Conservation (phyloP, 2,113 vertebrate genomes). For the Phycodurus eques region DNA sequence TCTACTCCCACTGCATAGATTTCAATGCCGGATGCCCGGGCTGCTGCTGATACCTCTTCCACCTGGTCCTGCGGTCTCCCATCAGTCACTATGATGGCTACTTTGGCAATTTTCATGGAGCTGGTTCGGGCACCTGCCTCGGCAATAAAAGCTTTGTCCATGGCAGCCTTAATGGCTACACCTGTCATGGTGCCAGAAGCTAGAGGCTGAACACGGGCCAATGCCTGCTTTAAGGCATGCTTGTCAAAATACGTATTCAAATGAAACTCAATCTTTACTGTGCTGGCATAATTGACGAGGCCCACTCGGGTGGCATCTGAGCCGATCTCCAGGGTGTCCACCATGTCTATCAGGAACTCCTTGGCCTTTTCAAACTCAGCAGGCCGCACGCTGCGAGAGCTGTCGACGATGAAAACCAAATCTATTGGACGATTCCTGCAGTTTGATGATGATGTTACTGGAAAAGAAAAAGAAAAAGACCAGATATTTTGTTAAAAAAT, state of each 20-base stretch:
- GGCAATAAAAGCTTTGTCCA: conserved; percentile 81
- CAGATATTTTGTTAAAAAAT: not conserved
- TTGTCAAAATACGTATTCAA: conserved; percentile 80
- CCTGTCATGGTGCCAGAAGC: conserved; percentile 94
- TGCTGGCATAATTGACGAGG: conserved; percentile 91
- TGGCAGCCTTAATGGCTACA: conserved; percentile 84
- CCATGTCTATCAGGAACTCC: conserved; percentile 82
- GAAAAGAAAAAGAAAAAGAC: not conserved
- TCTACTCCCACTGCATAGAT: conserved; percentile 89
- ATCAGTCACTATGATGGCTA: conserved; percentile 89
- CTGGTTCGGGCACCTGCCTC: conserved; percentile 77
- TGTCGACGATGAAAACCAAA: conserved; percentile 91
- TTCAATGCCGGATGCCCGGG: conserved; percentile 81
- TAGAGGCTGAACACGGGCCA: conserved; percentile 79
- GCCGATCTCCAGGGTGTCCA: conserved; percentile 83
- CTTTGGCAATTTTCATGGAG: conserved; percentile 78
- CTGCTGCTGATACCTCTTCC: conserved; percentile 77
- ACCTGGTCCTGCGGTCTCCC: conserved; percentile 91
- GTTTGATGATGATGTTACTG: conserved; percentile 49
- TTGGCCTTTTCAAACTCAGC: conserved; percentile 91
- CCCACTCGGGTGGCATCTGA: conserved; percentile 79
- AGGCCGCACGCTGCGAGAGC: conserved; percentile 88
- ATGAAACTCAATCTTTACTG: conserved; percentile 84
- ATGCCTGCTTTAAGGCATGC: conserved; percentile 76
- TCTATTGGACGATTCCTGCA: conserved; percentile 89